phyloP scores from a whole-genome alignment of 2,888 invertebrate genomes.

The Cenopis cana region DNA sequence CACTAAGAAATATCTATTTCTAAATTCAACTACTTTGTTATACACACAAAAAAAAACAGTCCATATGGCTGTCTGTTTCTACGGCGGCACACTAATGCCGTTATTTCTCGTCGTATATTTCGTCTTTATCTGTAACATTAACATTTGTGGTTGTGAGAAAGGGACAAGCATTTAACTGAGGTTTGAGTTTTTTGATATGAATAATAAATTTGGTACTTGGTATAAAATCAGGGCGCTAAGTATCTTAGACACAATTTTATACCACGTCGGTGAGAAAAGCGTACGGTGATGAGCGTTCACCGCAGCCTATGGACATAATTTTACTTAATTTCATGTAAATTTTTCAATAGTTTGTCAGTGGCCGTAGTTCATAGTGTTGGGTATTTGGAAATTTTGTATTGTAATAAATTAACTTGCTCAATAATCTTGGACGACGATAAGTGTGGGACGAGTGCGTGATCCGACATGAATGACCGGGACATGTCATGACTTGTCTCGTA shows the following conservation, averaged over 20 bases:
- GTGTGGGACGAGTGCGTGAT: slow-evolving; percentile 32
- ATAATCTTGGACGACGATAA: slow-evolving; percentile 31
- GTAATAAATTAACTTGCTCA: slow-evolving; percentile 43
- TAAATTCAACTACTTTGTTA: too few species aligned
- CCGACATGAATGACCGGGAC: slow-evolving; percentile 24
- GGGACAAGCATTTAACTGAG: background rate
- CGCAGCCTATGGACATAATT: background rate
- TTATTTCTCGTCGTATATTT: background rate
- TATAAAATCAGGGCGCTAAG: background rate
- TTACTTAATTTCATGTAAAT: background rate
- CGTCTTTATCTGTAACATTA: background rate
- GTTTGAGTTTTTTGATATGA: background rate
- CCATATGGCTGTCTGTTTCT: too few species aligned
- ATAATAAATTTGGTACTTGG: background rate
- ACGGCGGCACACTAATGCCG: too few species aligned
- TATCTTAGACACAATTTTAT: background rate
- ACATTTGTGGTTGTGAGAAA: background rate
- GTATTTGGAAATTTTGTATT: slow-evolving; percentile 22
- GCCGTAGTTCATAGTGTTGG: background rate
- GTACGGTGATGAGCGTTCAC: too few species aligned
- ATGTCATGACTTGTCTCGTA: background rate
- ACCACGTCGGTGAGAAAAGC: too few species aligned
- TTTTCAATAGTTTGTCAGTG: slow-evolving; percentile 3
- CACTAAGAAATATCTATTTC: too few species aligned
- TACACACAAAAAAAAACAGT: too few species aligned